Conservation (phyloP, 2,888 invertebrate genomes). For the Acanthosepion esculentum region DNA sequence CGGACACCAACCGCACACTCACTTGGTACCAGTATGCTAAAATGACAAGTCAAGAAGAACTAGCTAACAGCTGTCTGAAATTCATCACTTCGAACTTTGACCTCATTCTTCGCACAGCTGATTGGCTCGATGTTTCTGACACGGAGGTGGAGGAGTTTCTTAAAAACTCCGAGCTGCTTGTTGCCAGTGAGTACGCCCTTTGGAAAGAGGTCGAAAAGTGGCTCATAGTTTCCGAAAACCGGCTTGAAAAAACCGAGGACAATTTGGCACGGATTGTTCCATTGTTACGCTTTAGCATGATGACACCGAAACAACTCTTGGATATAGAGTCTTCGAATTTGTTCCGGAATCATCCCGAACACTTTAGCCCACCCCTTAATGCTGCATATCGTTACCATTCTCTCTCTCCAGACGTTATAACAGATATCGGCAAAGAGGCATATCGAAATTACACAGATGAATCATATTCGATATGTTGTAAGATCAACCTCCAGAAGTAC, state of each 20-base stretch:
- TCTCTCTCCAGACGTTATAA: slow-evolving; percentile 60
- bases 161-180: slow-evolving; percentile 65
- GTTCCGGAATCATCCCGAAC: slow-evolving; percentile 54
- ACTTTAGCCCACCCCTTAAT: slow-evolving; percentile 61
- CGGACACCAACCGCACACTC: slow-evolving; percentile 66
- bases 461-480: slow-evolving; percentile 59
- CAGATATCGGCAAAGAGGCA: slow-evolving; percentile 54
- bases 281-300: slow-evolving; percentile 64
- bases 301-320: slow-evolving; percentile 65
- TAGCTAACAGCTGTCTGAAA: slow-evolving; percentile 62
- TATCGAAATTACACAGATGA: slow-evolving; percentile 64
- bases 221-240: slow-evolving; percentile 58
- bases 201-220: slow-evolving; percentile 65
- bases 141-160: slow-evolving; percentile 65
- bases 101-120: slow-evolving; percentile 64
- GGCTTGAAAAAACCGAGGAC: slow-evolving; percentile 55
- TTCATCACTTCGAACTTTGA: slow-evolving; percentile 69
- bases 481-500: slow-evolving; percentile 62
- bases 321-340: slow-evolving; percentile 63
- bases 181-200: slow-evolving; percentile 63
- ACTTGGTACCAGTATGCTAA: slow-evolving; percentile 71
- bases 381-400: slow-evolving; percentile 67
- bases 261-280: slow-evolving; percentile 62
- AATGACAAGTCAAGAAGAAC: slow-evolving; percentile 62
- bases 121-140: slow-evolving; percentile 64